Evolutionary conservation across 2,888 invertebrate species (phyloP).

Genomic region (Dyspetes luteomarginatus): DNA sequence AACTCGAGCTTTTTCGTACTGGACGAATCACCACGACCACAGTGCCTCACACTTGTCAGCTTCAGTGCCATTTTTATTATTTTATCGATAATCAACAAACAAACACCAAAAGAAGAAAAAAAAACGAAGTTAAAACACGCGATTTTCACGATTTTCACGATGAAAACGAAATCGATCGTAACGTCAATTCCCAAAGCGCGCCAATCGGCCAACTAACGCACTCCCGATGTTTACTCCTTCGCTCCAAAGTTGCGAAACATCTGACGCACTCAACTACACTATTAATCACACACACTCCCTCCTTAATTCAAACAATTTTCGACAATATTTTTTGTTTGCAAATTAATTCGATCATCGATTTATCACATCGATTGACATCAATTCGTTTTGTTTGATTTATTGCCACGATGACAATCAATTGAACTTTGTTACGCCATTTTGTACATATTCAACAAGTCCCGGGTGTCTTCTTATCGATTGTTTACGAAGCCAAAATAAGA

Average conservation of each 20-base stretch:
- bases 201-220: neutral
- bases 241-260: conserved; percentile 13
- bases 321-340: neutral
- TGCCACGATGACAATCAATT: no score
- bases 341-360: neutral
- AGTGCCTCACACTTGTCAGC: conserved; percentile 7
- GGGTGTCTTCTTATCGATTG: neutral
- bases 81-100: neutral
- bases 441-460: no score
- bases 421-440: no score
- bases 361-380: neutral
- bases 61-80: neutral
- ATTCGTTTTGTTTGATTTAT: neutral
- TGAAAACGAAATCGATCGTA: neutral
- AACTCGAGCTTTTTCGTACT: conserved; percentile 50
- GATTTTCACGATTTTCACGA: neutral
- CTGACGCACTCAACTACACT: neutral
- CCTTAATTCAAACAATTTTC: neutral
- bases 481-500: neutral
- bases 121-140: neutral
- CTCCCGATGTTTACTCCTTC: neutral
- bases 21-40: conserved; percentile 3
- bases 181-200: neutral
- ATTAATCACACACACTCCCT: neutral
- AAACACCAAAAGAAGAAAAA: neutral